A percentile compares a stretch with the other conserved stretches of the same genome.
Evolutionary conservation across 2,113 vertebrate genomes (phyloP).

Genomic region (Serinus canaria): DNA sequence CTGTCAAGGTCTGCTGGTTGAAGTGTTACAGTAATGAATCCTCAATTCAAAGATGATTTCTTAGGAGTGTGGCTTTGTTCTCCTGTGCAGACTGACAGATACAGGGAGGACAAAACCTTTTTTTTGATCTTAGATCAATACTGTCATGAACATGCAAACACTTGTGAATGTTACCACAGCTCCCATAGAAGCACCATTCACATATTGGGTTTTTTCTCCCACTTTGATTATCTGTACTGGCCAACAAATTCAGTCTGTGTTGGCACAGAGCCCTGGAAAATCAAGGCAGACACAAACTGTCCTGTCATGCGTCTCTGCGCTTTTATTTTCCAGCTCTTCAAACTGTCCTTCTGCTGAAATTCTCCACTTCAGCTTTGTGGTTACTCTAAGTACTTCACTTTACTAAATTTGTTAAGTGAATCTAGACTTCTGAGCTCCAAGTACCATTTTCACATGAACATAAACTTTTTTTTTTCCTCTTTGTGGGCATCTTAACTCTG

Average conservation of each 20-base stretch:
- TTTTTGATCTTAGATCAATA: neutral
- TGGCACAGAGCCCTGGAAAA: neutral
- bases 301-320: neutral
- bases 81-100: neutral
- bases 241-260: neutral
- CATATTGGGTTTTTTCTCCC: neutral
- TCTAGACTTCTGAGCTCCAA: neutral
- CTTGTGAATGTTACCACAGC: neutral
- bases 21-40: neutral
- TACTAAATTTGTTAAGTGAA: neutral
- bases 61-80: neutral
- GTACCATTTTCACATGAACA: neutral
- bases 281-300: neutral
- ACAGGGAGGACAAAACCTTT: neutral
- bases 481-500: conserved; percentile 3
- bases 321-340: neutral
- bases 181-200: neutral
- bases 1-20: neutral
- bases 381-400: neutral
- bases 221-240: neutral
- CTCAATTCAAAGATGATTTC: neutral
- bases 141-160: conserved; percentile 5
- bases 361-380: neutral
- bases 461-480: neutral
- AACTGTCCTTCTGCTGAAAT: neutral